Conservation (phyloP, 2,888 invertebrate genomes). For the Malthinus seriepunctatus region DNA sequence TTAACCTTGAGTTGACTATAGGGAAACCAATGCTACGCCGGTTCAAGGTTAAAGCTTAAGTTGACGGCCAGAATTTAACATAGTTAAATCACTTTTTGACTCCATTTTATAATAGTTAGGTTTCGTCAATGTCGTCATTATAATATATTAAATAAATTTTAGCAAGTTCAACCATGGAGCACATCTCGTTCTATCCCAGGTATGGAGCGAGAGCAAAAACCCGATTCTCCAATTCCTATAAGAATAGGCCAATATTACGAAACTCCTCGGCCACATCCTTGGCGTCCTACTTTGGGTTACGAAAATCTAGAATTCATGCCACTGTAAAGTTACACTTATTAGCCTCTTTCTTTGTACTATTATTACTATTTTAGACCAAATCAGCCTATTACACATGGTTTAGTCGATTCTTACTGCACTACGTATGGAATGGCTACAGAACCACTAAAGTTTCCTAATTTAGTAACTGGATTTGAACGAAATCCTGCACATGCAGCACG, state of each 20-base stretch:
- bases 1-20: no score
- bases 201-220: slow-evolving; percentile 62
- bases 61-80: no score
- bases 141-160: slow-evolving; percentile 25
- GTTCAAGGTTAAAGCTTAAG: no score
- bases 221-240: slow-evolving; percentile 64
- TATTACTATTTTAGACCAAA: slow-evolving; percentile 57
- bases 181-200: slow-evolving; percentile 59
- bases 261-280: slow-evolving; percentile 75
- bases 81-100: no score
- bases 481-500: slow-evolving; percentile 83
- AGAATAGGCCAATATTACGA: slow-evolving; percentile 72
- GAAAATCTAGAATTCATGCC: slow-evolving; percentile 77
- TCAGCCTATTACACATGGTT: slow-evolving; percentile 74
- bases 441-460: slow-evolving; percentile 78
- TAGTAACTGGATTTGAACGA: slow-evolving; percentile 80
- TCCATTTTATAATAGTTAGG: no score
- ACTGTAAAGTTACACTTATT: slow-evolving; percentile 55
- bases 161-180: slow-evolving; percentile 78
- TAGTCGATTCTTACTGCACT: slow-evolving; percentile 72
- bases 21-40: no score
- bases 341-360: not conserved
- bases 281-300: slow-evolving; percentile 79
- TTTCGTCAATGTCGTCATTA: not conserved
- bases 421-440: slow-evolving; percentile 73